A percentile compares a stretch with the other conserved stretches of the same genome.
These are phyloP conservation scores for Drosophila neutralis DNA, from an alignment of 2,888 invertebrate species.

Conservation along the genomic window DNA sequence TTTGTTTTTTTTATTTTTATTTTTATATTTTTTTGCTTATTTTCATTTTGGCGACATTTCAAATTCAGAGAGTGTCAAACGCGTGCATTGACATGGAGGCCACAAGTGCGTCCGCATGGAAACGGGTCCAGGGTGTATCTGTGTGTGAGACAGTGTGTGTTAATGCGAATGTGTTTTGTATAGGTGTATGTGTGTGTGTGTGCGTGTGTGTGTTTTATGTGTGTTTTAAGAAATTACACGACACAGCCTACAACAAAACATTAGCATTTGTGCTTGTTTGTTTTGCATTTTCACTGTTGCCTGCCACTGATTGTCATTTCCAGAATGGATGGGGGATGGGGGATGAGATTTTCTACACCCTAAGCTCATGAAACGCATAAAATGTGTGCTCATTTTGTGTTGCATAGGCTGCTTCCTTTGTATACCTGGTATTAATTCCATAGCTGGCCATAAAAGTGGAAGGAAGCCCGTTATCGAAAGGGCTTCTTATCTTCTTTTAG, in stretches of 20 bases:
- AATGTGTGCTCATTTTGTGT: neutral
- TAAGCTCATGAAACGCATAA: neutral
- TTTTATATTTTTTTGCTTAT: conserved; percentile 26
- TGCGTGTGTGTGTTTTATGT: conserved; percentile 2
- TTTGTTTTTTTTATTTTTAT: neutral
- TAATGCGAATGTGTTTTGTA: conserved; percentile 16
- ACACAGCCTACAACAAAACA: conserved; percentile 43
- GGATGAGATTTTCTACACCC: conserved; percentile 13
- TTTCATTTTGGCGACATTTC: conserved; percentile 73
- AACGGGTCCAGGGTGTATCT: conserved; percentile 15
- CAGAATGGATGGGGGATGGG: conserved; percentile 4
- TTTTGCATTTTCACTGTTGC: conserved; percentile 63
- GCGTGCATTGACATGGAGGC: conserved; percentile 75
- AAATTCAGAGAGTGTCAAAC: conserved; percentile 71
- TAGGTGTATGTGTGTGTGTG: neutral
- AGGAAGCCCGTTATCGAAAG: neutral
- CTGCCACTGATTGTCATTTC: conserved; percentile 52
- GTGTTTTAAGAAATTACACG: conserved; percentile 57
- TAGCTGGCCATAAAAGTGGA: neutral
- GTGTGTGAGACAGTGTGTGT: neutral
- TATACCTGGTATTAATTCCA: neutral
- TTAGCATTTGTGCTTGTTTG: conserved; percentile 35
- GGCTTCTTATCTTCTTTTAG: no score
- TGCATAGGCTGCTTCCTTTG: neutral
- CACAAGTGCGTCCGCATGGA: conserved; percentile 58